Percentiles rank a stretch among this genome's conserved stretches.
Conservation (phyloP, 92 coral and sea anemone genomes). For the Paramuricea clavata region DNA sequence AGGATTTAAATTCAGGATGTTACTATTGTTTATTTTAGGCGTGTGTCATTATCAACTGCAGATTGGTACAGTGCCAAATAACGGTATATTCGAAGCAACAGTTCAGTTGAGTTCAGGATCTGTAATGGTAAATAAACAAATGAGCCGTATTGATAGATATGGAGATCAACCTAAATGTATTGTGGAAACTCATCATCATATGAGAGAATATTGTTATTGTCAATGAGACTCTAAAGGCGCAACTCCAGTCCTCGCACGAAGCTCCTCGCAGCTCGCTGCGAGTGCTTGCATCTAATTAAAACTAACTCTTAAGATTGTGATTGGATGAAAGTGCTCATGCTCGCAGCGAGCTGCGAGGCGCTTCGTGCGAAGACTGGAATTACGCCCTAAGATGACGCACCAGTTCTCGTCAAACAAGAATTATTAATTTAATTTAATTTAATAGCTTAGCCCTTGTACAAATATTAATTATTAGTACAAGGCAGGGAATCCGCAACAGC, state of each 20-base stretch:
- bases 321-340: too few species aligned
- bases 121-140: constrained; percentile 25
- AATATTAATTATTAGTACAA: too few species aligned
- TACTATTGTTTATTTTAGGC: constrained; percentile 24
- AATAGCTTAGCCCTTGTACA: too few species aligned
- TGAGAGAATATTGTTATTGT: constrained; percentile 69
- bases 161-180: constrained; percentile 61
- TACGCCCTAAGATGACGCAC: too few species aligned
- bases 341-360: too few species aligned
- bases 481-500: too few species aligned
- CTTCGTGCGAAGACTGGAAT: too few species aligned
- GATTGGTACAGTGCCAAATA: constrained; percentile 49
- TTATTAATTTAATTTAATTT: too few species aligned
- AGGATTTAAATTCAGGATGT: not conserved
- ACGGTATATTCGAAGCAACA: constrained; percentile 61
- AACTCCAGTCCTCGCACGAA: not conserved
- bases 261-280: too few species aligned
- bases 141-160: constrained; percentile 59
- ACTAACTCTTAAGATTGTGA: too few species aligned
- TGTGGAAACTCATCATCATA: constrained; percentile 47
- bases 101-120: constrained; percentile 45
- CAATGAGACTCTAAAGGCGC: not conserved
- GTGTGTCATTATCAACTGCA: constrained; percentile 65
- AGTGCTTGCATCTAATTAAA: too few species aligned
- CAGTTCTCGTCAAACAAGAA: too few species aligned